phyloP scores from a whole-genome alignment of 2,797 vertebrate genomes.

The Aphelocoma californica region DNA sequence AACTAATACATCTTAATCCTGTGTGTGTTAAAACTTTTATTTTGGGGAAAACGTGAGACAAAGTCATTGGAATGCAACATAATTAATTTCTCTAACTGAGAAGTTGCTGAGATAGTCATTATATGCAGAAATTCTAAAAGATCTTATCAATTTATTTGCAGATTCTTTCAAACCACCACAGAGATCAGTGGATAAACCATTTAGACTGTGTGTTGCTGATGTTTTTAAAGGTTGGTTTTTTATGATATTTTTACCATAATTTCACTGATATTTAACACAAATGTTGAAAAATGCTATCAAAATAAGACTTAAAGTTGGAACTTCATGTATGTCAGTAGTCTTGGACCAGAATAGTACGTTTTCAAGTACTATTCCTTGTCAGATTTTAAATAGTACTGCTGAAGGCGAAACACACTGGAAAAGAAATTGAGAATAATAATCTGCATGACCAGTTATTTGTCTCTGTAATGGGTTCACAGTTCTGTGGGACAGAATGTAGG shows the following conservation, averaged over 20 bases:
- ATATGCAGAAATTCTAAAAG: neutral
- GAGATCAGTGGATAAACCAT: conserved; percentile 91
- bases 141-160: conserved; percentile 57
- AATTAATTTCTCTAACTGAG: neutral
- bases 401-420: neutral
- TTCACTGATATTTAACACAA: neutral
- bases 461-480: neutral
- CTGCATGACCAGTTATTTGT: neutral
- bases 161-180: conserved; percentile 95
- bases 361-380: neutral
- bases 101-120: neutral
- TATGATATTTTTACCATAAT: neutral
- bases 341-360: neutral
- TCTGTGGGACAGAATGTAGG: neutral
- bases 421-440: neutral
- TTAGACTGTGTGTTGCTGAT: conserved; percentile 93
- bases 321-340: neutral
- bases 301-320: neutral
- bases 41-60: neutral
- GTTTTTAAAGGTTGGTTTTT: conserved; percentile 93
- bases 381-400: neutral
- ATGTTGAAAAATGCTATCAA: neutral
- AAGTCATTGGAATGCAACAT: neutral
- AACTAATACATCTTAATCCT: neutral
- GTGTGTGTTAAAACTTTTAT: neutral